phyloP scores from a whole-genome alignment of 1,140 invertebrate genomes.

The Cyclargus thomasi region DNA sequence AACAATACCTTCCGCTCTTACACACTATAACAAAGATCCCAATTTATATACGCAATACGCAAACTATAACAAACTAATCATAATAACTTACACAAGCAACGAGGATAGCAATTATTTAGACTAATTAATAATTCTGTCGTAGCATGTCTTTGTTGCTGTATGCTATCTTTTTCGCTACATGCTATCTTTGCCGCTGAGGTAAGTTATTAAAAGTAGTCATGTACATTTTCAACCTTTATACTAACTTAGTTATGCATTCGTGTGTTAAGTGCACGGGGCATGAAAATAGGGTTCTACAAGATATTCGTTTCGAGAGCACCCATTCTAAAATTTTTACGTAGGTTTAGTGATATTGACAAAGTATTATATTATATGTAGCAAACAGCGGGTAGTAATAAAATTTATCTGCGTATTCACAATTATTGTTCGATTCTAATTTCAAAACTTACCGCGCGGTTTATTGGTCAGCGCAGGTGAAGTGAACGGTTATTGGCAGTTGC shows the following conservation, averaged over 20 bases:
- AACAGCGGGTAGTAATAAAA: not conserved
- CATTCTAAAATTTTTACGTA: not conserved
- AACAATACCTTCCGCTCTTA: not conserved
- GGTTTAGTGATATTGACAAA: not conserved
- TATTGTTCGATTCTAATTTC: no score
- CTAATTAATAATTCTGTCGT: no score
- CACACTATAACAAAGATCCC: not conserved
- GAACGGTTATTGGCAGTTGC: no score
- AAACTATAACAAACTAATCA: not conserved
- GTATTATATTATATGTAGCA: not conserved
- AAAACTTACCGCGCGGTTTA: no score
- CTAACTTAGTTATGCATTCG: not conserved
- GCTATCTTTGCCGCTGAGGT: not conserved
- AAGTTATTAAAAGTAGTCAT: not conserved
- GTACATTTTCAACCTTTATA: not conserved
- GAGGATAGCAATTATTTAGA: not conserved
- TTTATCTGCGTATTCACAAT: no score
- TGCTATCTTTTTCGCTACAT: not conserved
- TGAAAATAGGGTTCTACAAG: not conserved
- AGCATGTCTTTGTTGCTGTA: not conserved
- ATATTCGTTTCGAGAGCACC: not conserved
- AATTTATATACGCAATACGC: not conserved
- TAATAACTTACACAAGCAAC: not conserved
- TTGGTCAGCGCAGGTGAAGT: no score
- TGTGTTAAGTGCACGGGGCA: not conserved